These are phyloP conservation scores for Archips crataeganus DNA, from an alignment of 2,888 invertebrate genomes.

Conservation along the genomic window DNA sequence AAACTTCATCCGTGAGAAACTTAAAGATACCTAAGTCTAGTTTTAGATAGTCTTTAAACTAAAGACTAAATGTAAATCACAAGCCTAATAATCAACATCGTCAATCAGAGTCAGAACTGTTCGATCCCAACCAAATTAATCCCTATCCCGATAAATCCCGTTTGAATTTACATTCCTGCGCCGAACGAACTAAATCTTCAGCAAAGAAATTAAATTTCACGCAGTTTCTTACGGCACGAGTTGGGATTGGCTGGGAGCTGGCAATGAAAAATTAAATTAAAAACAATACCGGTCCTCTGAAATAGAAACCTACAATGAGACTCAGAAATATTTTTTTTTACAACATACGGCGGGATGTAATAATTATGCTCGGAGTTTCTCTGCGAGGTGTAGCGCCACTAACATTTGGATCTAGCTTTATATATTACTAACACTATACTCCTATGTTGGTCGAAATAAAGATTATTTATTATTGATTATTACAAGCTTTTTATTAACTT, in stretches of 20 bases:
- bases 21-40: not conserved
- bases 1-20: too few species aligned
- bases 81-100: not conserved
- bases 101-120: not conserved
- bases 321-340: too few species aligned
- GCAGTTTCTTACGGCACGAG: constrained; percentile 37
- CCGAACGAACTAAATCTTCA: constrained; percentile 37
- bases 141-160: constrained; percentile 30
- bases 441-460: too few species aligned
- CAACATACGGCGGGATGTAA: too few species aligned
- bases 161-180: constrained; percentile 36
- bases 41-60: not conserved
- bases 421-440: too few species aligned
- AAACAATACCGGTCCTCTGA: not conserved
- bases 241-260: constrained; percentile 13
- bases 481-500: too few species aligned
- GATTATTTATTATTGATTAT: too few species aligned
- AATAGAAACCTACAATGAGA: too few species aligned
- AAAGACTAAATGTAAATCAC: not conserved
- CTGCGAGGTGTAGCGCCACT: too few species aligned
- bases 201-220: constrained; percentile 42
- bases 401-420: too few species aligned
- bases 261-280: not conserved
- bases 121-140: constrained; percentile 26
- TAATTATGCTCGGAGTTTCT: too few species aligned